Evolutionary conservation across 2,113 vertebrate species (phyloP).

Genomic region (Odontophorus gujanensis): DNA sequence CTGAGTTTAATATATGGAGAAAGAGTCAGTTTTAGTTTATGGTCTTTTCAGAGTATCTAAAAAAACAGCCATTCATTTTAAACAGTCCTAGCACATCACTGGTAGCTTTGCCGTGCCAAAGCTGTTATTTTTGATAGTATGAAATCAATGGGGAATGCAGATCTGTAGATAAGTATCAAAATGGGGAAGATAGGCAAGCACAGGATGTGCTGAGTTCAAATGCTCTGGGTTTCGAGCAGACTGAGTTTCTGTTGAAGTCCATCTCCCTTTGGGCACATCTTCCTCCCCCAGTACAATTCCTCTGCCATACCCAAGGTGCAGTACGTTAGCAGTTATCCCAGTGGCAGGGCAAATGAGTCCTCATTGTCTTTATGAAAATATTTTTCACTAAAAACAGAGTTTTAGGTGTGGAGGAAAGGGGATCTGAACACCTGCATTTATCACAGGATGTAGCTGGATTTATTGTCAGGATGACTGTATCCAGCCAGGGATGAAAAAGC

Average conservation of each 20-base stretch:
- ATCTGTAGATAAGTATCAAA: not conserved
- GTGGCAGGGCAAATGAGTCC: not conserved
- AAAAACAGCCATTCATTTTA: not conserved
- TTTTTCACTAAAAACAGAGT: not conserved
- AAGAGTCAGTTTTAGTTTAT: slow-evolving; percentile 9
- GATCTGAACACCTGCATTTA: not conserved
- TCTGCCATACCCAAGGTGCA: not conserved
- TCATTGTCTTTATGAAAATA: not conserved
- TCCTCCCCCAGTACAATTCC: not conserved
- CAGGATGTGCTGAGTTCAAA: not conserved
- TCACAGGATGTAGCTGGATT: not conserved
- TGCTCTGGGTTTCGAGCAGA: not conserved
- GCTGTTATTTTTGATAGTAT: not conserved
- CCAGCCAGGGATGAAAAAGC: fast-evolving
- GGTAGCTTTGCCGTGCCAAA: not conserved
- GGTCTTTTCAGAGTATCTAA: not conserved
- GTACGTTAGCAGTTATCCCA: not conserved
- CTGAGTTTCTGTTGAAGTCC: not conserved
- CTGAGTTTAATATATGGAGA: not conserved
- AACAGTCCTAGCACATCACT: not conserved
- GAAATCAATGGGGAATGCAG: not conserved
- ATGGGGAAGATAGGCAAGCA: not conserved
- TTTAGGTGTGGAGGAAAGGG: not conserved
- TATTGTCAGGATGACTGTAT: not conserved
- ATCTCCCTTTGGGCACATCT: not conserved